Conservation (phyloP, 2,797 vertebrate species). For the Paramormyrops hopkinsi region DNA sequence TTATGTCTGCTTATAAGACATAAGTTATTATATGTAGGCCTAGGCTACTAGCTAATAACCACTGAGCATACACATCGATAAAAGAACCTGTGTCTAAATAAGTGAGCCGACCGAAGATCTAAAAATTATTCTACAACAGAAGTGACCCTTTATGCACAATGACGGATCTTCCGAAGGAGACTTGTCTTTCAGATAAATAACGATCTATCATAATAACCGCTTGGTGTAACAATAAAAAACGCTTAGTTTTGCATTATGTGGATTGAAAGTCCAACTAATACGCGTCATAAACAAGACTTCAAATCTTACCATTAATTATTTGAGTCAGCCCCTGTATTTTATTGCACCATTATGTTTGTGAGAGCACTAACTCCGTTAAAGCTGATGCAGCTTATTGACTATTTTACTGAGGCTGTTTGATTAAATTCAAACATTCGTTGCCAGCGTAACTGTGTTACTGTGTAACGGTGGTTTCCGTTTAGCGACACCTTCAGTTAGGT, state of each 20-base stretch:
- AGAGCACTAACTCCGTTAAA: slow-evolving; percentile 58
- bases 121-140: neutral
- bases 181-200: neutral
- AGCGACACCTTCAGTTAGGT: slow-evolving; percentile 63
- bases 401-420: slow-evolving; percentile 54
- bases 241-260: neutral
- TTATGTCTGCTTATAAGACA: neutral
- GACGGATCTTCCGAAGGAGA: neutral
- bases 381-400: slow-evolving; percentile 55
- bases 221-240: neutral
- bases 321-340: slow-evolving; percentile 52
- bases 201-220: neutral
- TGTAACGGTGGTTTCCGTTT: slow-evolving; percentile 56
- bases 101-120: neutral
- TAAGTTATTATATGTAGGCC: neutral
- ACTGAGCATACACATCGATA: neutral
- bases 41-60: neutral
- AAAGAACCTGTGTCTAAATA: neutral
- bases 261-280: neutral
- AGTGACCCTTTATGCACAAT: neutral
- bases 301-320: slow-evolving; percentile 50
- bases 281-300: neutral
- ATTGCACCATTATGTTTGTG: slow-evolving; percentile 51
- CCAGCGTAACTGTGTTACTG: slow-evolving; percentile 43
- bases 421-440: slow-evolving; percentile 51